phyloP scores from a whole-genome alignment of 2,888 invertebrate species.

The Diarsia rubi region DNA sequence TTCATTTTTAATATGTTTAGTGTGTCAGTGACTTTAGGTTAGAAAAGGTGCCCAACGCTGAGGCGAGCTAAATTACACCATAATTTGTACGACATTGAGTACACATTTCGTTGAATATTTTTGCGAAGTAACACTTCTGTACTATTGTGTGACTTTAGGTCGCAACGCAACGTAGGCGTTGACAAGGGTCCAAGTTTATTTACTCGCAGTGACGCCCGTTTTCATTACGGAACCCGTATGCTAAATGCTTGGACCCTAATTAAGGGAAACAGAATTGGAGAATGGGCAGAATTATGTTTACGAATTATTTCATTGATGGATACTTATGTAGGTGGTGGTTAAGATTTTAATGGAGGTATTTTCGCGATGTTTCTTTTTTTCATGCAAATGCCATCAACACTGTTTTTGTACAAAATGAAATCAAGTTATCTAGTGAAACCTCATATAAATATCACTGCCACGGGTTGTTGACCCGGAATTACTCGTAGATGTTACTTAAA shows the following conservation, averaged over 20 bases:
- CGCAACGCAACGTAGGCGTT: slow-evolving; percentile 51
- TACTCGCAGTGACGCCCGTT: slow-evolving; percentile 68
- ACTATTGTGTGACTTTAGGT: no score
- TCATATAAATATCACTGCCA: no score
- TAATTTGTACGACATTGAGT: no score
- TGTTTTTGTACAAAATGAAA: neutral
- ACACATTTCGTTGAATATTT: no score
- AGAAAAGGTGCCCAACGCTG: no score
- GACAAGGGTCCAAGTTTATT: slow-evolving; percentile 76
- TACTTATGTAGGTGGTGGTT: slow-evolving; percentile 4
- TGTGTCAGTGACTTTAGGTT: slow-evolving; percentile 59
- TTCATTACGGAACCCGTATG: slow-evolving; percentile 69
- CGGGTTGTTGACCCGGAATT: neutral
- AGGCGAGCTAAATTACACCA: no score
- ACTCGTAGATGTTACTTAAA: no score
- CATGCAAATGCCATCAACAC: neutral
- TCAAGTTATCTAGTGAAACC: no score
- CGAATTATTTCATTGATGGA: slow-evolving; percentile 53
- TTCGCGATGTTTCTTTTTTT: neutral
- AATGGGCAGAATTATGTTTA: slow-evolving; percentile 57
- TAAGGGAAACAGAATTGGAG: slow-evolving; percentile 69
- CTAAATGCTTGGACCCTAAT: slow-evolving; percentile 73
- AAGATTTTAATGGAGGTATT: slow-evolving; percentile 16
- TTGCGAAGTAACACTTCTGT: no score
- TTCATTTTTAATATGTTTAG: slow-evolving; percentile 61